phyloP scores from a whole-genome alignment of 2,888 invertebrate species.

The Lobophora halterata region DNA sequence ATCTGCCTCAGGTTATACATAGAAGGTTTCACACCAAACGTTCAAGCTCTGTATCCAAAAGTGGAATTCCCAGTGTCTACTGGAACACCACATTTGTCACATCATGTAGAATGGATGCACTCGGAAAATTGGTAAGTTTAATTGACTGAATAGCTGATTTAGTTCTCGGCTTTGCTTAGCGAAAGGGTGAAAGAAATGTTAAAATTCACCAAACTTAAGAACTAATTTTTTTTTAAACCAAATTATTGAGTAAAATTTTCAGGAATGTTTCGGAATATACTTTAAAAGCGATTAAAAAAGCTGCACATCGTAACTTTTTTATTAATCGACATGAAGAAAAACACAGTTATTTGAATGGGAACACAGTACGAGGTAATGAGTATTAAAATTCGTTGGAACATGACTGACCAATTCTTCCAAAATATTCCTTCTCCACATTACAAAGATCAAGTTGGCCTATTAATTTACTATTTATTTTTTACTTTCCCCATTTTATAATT shows the following conservation, averaged over 20 bases:
- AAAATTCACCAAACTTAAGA: too few species aligned
- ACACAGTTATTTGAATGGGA: conserved; percentile 6
- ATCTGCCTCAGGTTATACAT: conserved; percentile 82
- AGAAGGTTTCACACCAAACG: conserved; percentile 84
- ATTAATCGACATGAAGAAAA: conserved; percentile 9
- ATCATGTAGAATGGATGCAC: conserved; percentile 91
- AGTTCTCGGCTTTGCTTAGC: too few species aligned
- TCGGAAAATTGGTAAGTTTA: conserved; percentile 80
- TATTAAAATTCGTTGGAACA: background rate
- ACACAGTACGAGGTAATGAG: conserved; percentile 7
- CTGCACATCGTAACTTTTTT: conserved; percentile 6
- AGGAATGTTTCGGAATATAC: background rate
- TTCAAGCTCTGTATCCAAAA: conserved; percentile 86
- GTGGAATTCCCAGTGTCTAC: conserved; percentile 90
- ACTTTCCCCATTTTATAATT: too few species aligned
- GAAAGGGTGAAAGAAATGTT: too few species aligned
- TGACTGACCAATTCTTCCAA: too few species aligned
- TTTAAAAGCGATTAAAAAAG: conserved; percentile 1
- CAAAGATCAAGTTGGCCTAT: too few species aligned
- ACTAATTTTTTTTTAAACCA: background rate
- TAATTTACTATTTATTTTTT: too few species aligned
- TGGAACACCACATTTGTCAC: conserved; percentile 90
- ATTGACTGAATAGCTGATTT: too few species aligned
- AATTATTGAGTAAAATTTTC: too few species aligned
- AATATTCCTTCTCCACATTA: too few species aligned